A percentile compares a stretch with the other conserved stretches of the same genome.
Conservation (phyloP, 2,797 vertebrate genomes). For the Gadopsis bispinosus region DNA sequence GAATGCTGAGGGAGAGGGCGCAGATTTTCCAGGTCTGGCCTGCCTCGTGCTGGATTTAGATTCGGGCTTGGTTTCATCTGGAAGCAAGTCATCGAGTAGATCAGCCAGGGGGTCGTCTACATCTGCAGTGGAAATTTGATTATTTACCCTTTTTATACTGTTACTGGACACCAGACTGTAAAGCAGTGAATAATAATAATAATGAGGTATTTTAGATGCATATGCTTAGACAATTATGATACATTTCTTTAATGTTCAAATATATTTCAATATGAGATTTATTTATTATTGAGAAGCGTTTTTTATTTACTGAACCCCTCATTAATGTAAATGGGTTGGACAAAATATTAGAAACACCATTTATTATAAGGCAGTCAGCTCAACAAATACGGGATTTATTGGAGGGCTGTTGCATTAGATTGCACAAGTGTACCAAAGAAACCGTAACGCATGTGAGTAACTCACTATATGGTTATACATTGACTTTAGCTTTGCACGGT, state of each 20-base stretch:
- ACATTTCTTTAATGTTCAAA: neutral
- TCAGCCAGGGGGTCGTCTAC: slow-evolving; percentile 82
- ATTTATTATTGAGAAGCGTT: neutral
- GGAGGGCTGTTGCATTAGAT: neutral
- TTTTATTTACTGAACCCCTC: neutral
- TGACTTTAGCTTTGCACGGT: neutral
- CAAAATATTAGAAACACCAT: neutral
- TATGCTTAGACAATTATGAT: neutral
- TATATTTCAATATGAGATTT: neutral
- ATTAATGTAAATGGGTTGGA: neutral
- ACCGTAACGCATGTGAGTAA: neutral
- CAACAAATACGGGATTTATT: neutral
- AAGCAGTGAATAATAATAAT: neutral
- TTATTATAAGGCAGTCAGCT: neutral
- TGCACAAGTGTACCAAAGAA: neutral
- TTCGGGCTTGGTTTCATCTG: slow-evolving; percentile 72
- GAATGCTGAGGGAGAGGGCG: slow-evolving; percentile 46
- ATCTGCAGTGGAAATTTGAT: slow-evolving; percentile 67
- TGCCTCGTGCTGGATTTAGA: slow-evolving; percentile 55
- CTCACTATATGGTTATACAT: neutral
- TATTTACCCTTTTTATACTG: neutral
- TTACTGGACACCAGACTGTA: neutral
- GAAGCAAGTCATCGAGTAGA: slow-evolving; percentile 81
- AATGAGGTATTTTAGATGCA: too few species aligned
- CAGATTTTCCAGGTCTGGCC: slow-evolving; percentile 61